Conservation (phyloP, 2,888 invertebrate species). For the Mythimna albipuncta region DNA sequence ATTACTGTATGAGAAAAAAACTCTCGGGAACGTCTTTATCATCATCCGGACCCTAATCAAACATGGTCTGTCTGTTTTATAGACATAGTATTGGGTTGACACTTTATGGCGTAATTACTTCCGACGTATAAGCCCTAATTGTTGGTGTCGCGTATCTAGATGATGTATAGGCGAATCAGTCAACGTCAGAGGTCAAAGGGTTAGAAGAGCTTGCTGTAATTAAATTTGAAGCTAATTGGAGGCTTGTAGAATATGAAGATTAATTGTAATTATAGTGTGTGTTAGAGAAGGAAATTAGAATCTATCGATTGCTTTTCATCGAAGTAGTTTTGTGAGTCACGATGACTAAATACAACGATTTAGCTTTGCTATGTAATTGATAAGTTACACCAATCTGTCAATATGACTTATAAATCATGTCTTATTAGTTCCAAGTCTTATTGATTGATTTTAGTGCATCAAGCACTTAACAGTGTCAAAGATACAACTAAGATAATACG, state of each 20-base stretch:
- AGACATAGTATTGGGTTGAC: conserved; percentile 69
- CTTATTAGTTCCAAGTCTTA: conserved; percentile 26
- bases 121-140: conserved; percentile 73
- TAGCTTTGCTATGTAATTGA: conserved; percentile 21
- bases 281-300: conserved; percentile 27
- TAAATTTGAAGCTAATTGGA: conserved; percentile 65
- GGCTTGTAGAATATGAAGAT: conserved; percentile 51
- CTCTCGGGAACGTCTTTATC: conserved; percentile 68
- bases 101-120: conserved; percentile 80
- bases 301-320: conserved; percentile 17
- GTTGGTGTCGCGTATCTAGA: conserved; percentile 77
- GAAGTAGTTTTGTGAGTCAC: conserved; percentile 31
- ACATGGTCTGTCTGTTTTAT: conserved; percentile 75
- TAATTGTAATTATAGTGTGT: conserved; percentile 56
- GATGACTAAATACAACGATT: background rate
- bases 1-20: conserved; percentile 50
- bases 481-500: background rate
- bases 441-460: conserved; percentile 5
- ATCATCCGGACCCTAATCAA: conserved; percentile 78
- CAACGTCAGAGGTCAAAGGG: conserved; percentile 72
- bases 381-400: conserved; percentile 33
- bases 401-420: conserved; percentile 26
- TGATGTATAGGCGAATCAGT: conserved; percentile 80
- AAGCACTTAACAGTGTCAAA: conserved; percentile 20
- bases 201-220: conserved; percentile 62